Base-by-base conservation (phyloP, 2,797 vertebrate genomes). In the Tragelaphus oryx region DNA sequence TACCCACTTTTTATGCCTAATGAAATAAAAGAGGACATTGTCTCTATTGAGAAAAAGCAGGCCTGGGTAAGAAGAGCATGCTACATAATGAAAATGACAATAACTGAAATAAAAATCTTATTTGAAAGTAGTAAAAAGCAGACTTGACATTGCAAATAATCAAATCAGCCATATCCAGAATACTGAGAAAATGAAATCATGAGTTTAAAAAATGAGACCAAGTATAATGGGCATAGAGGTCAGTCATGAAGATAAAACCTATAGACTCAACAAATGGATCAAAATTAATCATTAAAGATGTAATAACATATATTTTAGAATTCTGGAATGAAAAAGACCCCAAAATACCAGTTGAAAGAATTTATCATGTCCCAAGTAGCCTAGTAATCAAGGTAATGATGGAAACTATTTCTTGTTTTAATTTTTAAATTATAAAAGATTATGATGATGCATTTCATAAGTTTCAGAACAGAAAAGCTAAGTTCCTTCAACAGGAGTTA, bases 1-100 rank as follows among this genome's bases (percentile, higher is more conserved):
- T 95, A 96, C 74, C 92, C 76, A 60, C 59, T 74, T 87, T 91
- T 91, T 81, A 95, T 94, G 75, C 65, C 44, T 96, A 97, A 97
- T 96, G 78, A 96, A 95, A 97, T 97, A 87, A 97, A 87, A 82
- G 48, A 85, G 46, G 94, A 79, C 89, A 85, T 94, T 87, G 74
- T 68, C 91, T 88, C 92, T 33, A 74, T 62, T 97, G 97, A 97
- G 95, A 55, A 89, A 96, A 97, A 93, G 54, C 96, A 97, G 97
- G 89, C 87, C 87, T 68, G 65, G 62, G 37, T 90, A 93, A 89
- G 59, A 79, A 92, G 71, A 95, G 57, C 96, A 89, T 60, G 81
- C 59, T 80, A 85, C 87, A 54, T 96, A 95, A 97, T 97, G 96
- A 96, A 96, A 96, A 97, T 96, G 95, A 96, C 97, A 96, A 97